Conservation (phyloP, 53 echinoderm and acorn worm genomes). For the Echinarachnius parma region DNA sequence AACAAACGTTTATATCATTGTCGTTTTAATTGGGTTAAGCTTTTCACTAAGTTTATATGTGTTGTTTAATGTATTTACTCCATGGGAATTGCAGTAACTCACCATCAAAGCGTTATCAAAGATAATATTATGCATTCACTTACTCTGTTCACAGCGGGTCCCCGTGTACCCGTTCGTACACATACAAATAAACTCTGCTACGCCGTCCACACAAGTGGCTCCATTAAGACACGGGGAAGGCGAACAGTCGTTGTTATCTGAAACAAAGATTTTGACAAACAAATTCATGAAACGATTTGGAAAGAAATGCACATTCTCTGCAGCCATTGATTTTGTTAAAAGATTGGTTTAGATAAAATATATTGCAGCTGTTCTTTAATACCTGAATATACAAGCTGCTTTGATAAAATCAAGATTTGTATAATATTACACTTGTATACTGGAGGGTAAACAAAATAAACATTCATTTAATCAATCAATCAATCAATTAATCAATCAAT, state of each 20-base stretch:
- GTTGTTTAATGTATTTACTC: not conserved
- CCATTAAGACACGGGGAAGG: slow-evolving; percentile 32
- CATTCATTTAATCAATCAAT: too few relatives aligned
- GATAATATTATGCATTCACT: too few relatives aligned
- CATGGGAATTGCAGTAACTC: not conserved
- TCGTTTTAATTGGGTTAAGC: not conserved
- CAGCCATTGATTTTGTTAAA: too few relatives aligned
- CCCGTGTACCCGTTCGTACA: slow-evolving; percentile 31
- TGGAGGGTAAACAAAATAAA: not conserved
- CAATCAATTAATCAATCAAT: too few relatives aligned
- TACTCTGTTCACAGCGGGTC: not conserved
- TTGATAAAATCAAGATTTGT: not conserved
- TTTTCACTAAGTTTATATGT: not conserved
- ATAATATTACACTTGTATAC: not conserved
- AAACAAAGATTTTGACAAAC: not conserved
- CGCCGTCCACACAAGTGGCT: slow-evolving; percentile 14
- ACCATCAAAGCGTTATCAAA: too few relatives aligned
- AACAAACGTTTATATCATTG: not conserved
- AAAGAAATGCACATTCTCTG: too few relatives aligned
- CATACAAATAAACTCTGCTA: slow-evolving; percentile 7
- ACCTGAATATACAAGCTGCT: not conserved
- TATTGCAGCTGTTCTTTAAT: too few relatives aligned
- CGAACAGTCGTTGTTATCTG: slow-evolving; percentile 43
- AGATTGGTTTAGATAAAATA: too few relatives aligned
- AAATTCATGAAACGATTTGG: too few relatives aligned